Base-by-base conservation (phyloP, 2,888 invertebrate genomes). In the Pegoplata infirma region DNA sequence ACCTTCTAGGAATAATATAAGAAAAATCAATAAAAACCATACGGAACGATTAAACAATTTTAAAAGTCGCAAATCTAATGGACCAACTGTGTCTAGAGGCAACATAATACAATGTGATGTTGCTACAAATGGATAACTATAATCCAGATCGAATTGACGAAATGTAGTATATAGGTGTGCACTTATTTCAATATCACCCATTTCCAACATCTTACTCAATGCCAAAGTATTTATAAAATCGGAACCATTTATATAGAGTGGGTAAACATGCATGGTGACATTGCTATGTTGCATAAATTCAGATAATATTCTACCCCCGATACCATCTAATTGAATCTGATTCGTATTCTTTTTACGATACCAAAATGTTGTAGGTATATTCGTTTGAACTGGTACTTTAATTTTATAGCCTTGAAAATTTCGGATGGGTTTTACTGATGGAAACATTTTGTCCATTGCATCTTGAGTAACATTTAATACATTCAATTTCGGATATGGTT, bases 71-170 rank as follows among this genome's bases (percentile, higher is more conserved):
- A n/a, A n/a, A n/a, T n/a, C n/a, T 2, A 44, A 59, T 25, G 14
- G 21, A 7, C 1, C 1, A 7, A 2, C n/a, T 17, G 10, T 4
- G 1, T 23, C 7, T 5, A 23, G 6, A 8, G 58, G 58, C 44
- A 59, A 10, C 21, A 59, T 44, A 14, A 56, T 40, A 19, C 56
- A 56, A 21, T 36, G 36, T 12, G 56, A 3, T n/a, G 40, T 56
- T 3, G n/a, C 4, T 7, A 25, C n/a, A 46, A 14, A 44, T 6
- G 58, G 58, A 46, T 59, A 59, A 25, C 44, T 44, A 14, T 14
- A 59, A 10, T 59, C 58, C 0, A 59, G 0, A 23, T 23, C 58
- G 6, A 44, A 12, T 44, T 14, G n/a, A n/a, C n/a, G n/a, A 44
- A 23, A 23, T 1, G 25, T 28, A 1, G 40, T 7, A 6, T 14